Evolutionary conservation across 2,797 vertebrate species (phyloP), one percentile per base, ranked within the genome.

Genomic region (Loriculus beryllinus): DNA sequence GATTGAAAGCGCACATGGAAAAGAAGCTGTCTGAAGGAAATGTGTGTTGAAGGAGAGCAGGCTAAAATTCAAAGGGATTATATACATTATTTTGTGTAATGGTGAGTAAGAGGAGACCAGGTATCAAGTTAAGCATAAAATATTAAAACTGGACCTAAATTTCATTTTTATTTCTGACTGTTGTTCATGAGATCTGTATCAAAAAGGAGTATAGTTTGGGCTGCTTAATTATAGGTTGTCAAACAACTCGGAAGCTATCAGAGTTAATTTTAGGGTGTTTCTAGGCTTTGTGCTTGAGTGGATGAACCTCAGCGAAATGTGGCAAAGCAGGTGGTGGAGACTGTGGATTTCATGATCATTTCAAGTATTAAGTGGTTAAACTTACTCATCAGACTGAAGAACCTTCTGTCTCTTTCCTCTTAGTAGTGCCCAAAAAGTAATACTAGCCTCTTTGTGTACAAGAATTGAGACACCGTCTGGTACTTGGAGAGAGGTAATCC

Each of bases 1-100:
- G 20, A 26, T 51, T 0, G 0, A 64, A 82, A 67, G 28, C 0
- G 0, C 48, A 35, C 5, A 9, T 52, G 25, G 51, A 51, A 86
- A 17, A 51, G 28, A 48, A 86, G 13, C 42, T 48, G 10, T 35
- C 29, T 21, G 28, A 54, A 48, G 33, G 49, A 82, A 88, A 68
- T 23, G 14, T 10, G 26, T 1, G 0, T 19, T 59, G 25, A 75
- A 71, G 74, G 54, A 54, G 28, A 28, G 22, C 1, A 2, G 68
- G 29, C 6, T 69, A 54, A 83, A 71, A 43, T 48, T 62, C n/a
- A 15, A 12, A 69, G 57, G 21, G 8, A 13, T 62, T 49, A 18
- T 42, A 10, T 57, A 4, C 0, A 0, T 68, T 33, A 35, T 79
- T 86, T 57, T 5, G 0, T 69, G 17, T 56, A 33, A 35, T n/a